Conservation (phyloP, 1,140 invertebrate species). For the Aphelenchoides avenae region DNA sequence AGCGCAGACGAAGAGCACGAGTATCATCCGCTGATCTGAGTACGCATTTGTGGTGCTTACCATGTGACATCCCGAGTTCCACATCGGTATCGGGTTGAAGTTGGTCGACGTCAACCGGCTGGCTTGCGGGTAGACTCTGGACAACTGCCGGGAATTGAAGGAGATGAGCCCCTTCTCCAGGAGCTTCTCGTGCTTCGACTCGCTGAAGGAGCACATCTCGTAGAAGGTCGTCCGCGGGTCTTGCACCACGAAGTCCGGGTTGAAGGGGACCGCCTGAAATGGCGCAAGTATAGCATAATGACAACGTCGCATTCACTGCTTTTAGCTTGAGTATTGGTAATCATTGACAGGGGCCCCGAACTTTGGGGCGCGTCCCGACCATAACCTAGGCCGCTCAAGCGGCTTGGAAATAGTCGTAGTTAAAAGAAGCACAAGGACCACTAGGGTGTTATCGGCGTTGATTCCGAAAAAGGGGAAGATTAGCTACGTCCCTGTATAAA, state of each 20-base stretch:
- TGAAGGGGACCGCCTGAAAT: slow-evolving; percentile 57
- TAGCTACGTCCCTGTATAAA: background rate
- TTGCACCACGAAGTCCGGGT: slow-evolving; percentile 48
- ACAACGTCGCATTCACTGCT: no score
- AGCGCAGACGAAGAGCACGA: slow-evolving; percentile 2
- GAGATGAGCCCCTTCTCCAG: slow-evolving; percentile 45
- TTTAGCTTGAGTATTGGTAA: no score
- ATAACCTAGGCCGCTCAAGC: no score
- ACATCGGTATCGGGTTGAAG: slow-evolving; percentile 87
- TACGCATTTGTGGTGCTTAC: no score
- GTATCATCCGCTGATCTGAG: no score
- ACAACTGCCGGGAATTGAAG: slow-evolving; percentile 65
- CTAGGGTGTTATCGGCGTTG: no score
- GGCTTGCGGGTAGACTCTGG: slow-evolving; percentile 82
- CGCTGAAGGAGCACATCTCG: slow-evolving; percentile 58
- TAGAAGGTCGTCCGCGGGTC: slow-evolving; percentile 43
- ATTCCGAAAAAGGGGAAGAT: background rate
- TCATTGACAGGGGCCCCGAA: no score
- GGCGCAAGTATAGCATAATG: no score
- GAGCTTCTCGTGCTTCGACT: slow-evolving; percentile 55
- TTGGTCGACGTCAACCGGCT: slow-evolving; percentile 92
- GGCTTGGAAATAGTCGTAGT: slow-evolving; percentile 9
- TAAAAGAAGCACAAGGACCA: no score
- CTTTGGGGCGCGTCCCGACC: no score
- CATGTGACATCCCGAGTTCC: slow-evolving; percentile 94